These are phyloP conservation scores for Melitaea cinxia DNA, from an alignment of 1,140 invertebrate species.

Conservation along the genomic window DNA sequence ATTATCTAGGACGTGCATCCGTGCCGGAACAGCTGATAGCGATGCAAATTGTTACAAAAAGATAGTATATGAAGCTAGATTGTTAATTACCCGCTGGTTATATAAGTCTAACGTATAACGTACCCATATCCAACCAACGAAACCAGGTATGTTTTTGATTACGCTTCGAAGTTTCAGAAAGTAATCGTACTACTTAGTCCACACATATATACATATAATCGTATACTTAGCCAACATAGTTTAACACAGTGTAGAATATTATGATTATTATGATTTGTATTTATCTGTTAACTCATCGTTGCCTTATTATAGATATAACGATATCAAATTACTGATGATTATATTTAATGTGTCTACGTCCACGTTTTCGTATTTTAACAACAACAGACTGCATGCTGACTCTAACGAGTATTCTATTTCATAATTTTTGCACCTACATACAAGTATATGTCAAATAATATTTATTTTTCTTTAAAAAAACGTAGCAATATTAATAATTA, in stretches of 20 bases:
- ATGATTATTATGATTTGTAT: too few relatives aligned
- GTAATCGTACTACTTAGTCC: too few relatives aligned
- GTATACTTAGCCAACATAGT: too few relatives aligned
- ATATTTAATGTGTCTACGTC: not conserved
- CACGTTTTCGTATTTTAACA: not conserved
- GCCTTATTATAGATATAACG: too few relatives aligned
- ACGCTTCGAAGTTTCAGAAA: too few relatives aligned
- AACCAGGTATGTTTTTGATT: too few relatives aligned
- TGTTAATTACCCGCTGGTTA: slow-evolving; percentile 10
- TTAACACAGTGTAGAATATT: too few relatives aligned
- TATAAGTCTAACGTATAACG: not conserved
- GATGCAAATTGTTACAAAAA: slow-evolving; percentile 53
- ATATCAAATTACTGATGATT: slow-evolving; percentile 6
- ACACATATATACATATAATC: not conserved
- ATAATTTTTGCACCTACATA: too few relatives aligned
- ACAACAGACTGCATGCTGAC: not conserved
- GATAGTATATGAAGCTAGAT: slow-evolving; percentile 26
- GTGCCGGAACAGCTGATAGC: slow-evolving; percentile 60
- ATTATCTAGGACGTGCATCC: slow-evolving; percentile 62
- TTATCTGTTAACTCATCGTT: too few relatives aligned
- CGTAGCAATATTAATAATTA: not conserved
- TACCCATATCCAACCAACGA: too few relatives aligned
- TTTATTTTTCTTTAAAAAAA: not conserved
- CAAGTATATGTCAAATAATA: too few relatives aligned
- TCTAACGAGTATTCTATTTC: not conserved